Base-by-base conservation (phyloP, 2,888 invertebrate species). In the Terebella lapidaria region DNA sequence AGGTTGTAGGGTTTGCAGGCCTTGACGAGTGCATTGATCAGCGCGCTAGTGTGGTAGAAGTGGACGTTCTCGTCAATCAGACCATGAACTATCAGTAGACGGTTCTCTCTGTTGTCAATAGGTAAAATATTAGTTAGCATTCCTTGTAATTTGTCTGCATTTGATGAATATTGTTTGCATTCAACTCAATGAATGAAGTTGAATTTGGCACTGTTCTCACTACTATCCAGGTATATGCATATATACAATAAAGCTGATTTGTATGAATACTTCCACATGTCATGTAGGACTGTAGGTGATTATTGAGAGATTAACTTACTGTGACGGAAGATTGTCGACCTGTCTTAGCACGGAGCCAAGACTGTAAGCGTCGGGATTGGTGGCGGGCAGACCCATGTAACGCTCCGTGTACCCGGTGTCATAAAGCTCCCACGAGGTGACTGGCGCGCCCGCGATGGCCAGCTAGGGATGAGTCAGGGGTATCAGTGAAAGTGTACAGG, bases 331-430 rank as follows among this genome's bases (percentile, higher is more conserved):
- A 78, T 87, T 87, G 70, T 89, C 88, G 54, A 91, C 88, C 73
- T 91, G 89, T 61, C 88, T 88, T 46, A 94, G 84, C 64, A 96
- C 90, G 30, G 90, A 91, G 18, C 78, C 93, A 58, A 88, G 85
- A 60, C 85, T 84, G 81, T 97, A 97, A 4, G 91, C 94, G 68
- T 84, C 84, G 57, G 83, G 83, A 82, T 92, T 92, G 68, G 86
- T 85, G 59, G 86, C 85, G 0, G 92, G 92, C 64, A 90, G 81
- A 77, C 89, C 91, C 93, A 99, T 93, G 82, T 97, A 99, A 45
- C 97, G 86, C 83, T 99, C 99, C 57, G 95, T 96, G 83, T 99
- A 99, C 18, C 95, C 97, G 0, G 97, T 97, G 82, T 99, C 99
- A 83, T 99, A 99, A 58, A 94, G 86, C 66, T 88, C 87, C 97